Conservation (phyloP, 2,888 invertebrate species). For the Watsonalla binaria region DNA sequence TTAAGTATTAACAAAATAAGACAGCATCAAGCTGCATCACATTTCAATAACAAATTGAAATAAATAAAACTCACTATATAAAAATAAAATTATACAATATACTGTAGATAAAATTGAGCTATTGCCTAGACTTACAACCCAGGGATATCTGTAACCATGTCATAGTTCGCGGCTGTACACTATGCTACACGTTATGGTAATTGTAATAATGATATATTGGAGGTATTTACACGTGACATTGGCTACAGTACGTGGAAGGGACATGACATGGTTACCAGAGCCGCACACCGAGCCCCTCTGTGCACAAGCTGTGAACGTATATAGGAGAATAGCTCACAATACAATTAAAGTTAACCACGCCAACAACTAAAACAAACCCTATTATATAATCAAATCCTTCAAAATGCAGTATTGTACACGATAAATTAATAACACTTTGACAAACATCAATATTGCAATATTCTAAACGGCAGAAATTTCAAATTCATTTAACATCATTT, state of each 20-base stretch:
- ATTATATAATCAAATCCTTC: slow-evolving; percentile 23
- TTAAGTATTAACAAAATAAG: slow-evolving; percentile 48
- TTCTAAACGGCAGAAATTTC: slow-evolving; percentile 14
- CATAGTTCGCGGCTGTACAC: slow-evolving; percentile 31
- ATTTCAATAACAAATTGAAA: slow-evolving; percentile 56
- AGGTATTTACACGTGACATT: neutral
- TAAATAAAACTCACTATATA: slow-evolving; percentile 59
- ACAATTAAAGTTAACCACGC: slow-evolving; percentile 31
- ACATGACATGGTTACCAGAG: slow-evolving; percentile 69
- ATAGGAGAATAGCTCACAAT: slow-evolving; percentile 56
- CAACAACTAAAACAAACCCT: slow-evolving; percentile 28
- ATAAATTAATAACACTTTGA: slow-evolving; percentile 8
- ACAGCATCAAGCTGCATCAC: slow-evolving; percentile 69
- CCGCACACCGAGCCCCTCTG: slow-evolving; percentile 66
- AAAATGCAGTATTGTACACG: slow-evolving; percentile 31
- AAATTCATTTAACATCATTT: slow-evolving; percentile 29
- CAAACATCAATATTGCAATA: neutral
- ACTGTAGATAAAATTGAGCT: slow-evolving; percentile 63
- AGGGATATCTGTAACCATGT: slow-evolving; percentile 72
- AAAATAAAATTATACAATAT: slow-evolving; percentile 49
- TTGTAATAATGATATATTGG: slow-evolving; percentile 35
- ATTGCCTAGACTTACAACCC: slow-evolving; percentile 75
- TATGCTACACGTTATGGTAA: slow-evolving; percentile 44
- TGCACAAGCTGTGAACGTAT: slow-evolving; percentile 65
- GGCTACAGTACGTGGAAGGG: slow-evolving; percentile 21